Evolutionary conservation across 2,113 vertebrate genomes (phyloP).

Genomic region (Pao palembangensis): DNA sequence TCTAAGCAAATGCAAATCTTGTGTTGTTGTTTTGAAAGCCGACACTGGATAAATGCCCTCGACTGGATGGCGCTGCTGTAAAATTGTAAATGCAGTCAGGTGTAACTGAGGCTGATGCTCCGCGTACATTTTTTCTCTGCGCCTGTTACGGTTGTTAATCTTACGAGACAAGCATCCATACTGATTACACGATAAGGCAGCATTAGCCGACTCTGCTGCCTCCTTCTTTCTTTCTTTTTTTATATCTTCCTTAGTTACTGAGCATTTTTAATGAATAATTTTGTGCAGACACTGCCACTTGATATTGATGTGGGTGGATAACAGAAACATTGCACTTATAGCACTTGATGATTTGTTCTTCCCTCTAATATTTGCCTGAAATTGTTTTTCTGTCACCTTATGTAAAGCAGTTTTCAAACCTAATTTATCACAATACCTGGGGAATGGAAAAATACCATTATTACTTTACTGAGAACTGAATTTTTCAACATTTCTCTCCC

Average conservation of each 20-base stretch:
- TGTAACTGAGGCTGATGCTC: slow-evolving; percentile 1
- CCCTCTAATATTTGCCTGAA: too few species aligned
- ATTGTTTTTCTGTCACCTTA: neutral
- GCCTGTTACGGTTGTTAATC: slow-evolving; percentile 5
- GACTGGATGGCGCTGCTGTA: neutral
- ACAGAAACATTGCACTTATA: neutral
- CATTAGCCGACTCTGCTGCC: neutral
- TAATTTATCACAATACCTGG: neutral
- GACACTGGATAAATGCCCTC: neutral
- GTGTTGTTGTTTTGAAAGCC: neutral
- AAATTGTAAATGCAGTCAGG: slow-evolving; percentile 7
- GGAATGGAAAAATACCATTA: neutral
- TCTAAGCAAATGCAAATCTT: too few species aligned
- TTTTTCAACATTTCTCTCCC: neutral
- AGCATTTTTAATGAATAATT: neutral
- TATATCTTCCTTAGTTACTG: neutral
- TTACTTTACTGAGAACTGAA: slow-evolving; percentile 4
- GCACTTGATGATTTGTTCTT: neutral
- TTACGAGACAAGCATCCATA: slow-evolving; percentile 27
- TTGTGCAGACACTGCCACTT: too few species aligned
- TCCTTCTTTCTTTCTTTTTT: neutral
- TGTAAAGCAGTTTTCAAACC: slow-evolving; percentile 8
- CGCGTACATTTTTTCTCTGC: slow-evolving; percentile 3
- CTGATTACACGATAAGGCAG: slow-evolving; percentile 8
- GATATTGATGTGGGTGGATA: too few species aligned